Percentiles rank a stretch among this genome's conserved stretches.
Conservation (phyloP, 1,140 invertebrate species). For the Papilio xuthus region DNA sequence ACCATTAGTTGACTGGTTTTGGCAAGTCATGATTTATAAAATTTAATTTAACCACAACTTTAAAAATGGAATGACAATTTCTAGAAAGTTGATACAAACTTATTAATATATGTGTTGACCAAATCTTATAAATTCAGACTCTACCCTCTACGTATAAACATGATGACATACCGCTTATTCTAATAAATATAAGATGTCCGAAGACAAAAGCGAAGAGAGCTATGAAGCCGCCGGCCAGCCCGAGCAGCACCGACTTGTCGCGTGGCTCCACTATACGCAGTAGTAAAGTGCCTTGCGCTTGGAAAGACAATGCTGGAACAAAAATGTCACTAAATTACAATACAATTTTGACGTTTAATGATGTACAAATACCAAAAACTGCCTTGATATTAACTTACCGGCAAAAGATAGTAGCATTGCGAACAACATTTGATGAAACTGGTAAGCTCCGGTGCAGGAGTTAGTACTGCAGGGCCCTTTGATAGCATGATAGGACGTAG, state of each 20-base stretch:
- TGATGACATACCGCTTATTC: slow-evolving; percentile 10
- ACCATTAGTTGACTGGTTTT: background rate
- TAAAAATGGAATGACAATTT: too few relatives aligned
- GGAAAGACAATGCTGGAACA: slow-evolving; percentile 44
- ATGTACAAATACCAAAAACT: slow-evolving; percentile 38
- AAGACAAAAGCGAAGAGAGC: slow-evolving; percentile 33
- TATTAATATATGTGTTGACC: too few relatives aligned
- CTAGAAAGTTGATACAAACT: too few relatives aligned
- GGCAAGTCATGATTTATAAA: slow-evolving; percentile 23
- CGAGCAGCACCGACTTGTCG: slow-evolving; percentile 48
- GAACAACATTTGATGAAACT: slow-evolving; percentile 10
- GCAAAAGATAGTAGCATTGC: slow-evolving; percentile 3
- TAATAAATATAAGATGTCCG: slow-evolving; percentile 14
- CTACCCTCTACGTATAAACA: too few relatives aligned
- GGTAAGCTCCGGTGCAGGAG: background rate
- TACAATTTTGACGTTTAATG: slow-evolving; percentile 43
- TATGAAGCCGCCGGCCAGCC: slow-evolving; percentile 42
- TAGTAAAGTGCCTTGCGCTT: slow-evolving; percentile 45
- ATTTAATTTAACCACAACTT: too few relatives aligned
- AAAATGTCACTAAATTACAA: too few relatives aligned
- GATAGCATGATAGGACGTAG: background rate
- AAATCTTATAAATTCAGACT: too few relatives aligned
- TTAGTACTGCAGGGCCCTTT: background rate
- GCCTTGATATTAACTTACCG: background rate
- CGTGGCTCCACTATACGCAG: slow-evolving; percentile 47